Evolutionary conservation across 2,113 vertebrate genomes (phyloP), one percentile per base, ranked within the genome.

Genomic region (Mugil cephalus): DNA sequence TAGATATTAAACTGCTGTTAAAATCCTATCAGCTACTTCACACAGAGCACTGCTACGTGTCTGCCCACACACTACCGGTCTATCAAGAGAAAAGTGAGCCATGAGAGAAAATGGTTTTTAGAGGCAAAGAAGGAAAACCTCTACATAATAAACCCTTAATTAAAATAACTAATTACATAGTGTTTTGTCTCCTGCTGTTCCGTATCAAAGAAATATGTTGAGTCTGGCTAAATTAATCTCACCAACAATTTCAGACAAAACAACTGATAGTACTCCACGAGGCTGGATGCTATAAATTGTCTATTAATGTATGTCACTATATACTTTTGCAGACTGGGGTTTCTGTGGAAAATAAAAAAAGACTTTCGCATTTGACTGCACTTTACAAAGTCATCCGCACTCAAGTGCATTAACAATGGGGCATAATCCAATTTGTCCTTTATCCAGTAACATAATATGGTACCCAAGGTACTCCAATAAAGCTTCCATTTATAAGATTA

Each of bases 21-120:
- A 46, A 53, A 10, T 47, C 18, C 1, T 38, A 73, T 19, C 36
- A 47, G 21, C 21, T 40, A 30, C 18, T 35, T 66, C 34, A 77
- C 10, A 19, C 36, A 39, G 54, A 61, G 66, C 36, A 21, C 47
- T 43, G 61, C 19, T 10, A n/a, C 2, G 56, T 60, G 30, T 67
- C 38, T 39, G 68, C 67, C 72, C 68, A 73, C 60, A 47, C 46
- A 45, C 36, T 2, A 10, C 43, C 8, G 18, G 30, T 51, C 48
- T 45, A 21, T 63, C 40, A 69, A 35, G 1, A 40, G 47, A 54
- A 17, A 43, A 68, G 1, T 0, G 4, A 47, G 18, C 18, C 34
- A 30, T 4, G 39, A 62, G 18, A 6, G 10, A 35, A 40, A 18
- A 34, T 0, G 6, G 15, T 39, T 46, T 48, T 0, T 17, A 39